A percentile compares a stretch with the other conserved stretches of the same genome.
phyloP scores from a whole-genome alignment of 2,797 vertebrate species.

The Prunella strophiata region DNA sequence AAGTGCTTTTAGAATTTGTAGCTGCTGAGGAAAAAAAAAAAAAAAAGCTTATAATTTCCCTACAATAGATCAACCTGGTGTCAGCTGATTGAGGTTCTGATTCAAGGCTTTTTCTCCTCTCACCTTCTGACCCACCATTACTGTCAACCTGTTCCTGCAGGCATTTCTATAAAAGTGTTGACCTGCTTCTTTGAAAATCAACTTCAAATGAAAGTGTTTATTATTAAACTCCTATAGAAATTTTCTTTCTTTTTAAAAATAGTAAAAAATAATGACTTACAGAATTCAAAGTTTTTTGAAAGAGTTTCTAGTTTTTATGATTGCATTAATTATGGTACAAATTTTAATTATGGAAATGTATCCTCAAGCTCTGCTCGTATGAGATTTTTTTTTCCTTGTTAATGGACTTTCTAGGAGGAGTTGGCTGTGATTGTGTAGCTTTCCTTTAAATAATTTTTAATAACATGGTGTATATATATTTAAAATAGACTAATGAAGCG shows the following conservation, averaged over 20 bases:
- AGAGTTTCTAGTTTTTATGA: background rate
- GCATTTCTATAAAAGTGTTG: background rate
- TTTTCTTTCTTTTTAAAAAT: background rate
- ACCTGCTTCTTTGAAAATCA: constrained; percentile 11
- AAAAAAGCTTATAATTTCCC: background rate
- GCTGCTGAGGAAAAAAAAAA: background rate
- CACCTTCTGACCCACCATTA: constrained; percentile 8
- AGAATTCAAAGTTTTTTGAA: background rate
- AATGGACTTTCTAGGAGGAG: background rate
- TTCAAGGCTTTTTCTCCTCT: background rate
- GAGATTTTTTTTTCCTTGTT: background rate
- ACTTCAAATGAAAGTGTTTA: constrained; percentile 4
- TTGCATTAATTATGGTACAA: background rate
- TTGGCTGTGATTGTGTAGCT: background rate
- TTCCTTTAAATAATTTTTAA: background rate
- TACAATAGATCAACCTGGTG: background rate
- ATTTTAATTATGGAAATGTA: background rate
- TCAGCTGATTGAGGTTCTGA: background rate
- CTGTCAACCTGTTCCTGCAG: constrained; percentile 25
- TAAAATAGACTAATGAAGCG: background rate
- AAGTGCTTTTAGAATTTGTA: background rate
- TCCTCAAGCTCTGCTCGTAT: background rate
- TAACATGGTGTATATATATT: background rate
- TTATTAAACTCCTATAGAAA: background rate
- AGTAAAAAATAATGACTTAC: background rate